Conservation (phyloP, 2,797 vertebrate genomes). For the Rhinophrynus dorsalis region DNA sequence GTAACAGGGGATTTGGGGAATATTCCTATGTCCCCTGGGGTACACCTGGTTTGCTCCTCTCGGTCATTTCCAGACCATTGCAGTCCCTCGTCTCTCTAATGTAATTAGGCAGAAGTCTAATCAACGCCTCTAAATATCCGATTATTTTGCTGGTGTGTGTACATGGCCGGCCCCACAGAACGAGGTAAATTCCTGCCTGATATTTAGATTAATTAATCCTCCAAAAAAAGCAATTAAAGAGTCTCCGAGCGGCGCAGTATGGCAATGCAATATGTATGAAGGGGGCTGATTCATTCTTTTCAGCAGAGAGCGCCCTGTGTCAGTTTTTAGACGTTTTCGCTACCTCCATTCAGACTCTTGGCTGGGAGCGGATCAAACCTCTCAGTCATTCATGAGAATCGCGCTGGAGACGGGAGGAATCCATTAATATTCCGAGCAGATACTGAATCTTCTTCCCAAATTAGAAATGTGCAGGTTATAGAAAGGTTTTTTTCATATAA, state of each 20-base stretch:
- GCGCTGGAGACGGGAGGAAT: too few relatives aligned
- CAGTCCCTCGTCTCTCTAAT: background rate
- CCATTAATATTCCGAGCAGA: too few relatives aligned
- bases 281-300: too few relatives aligned
- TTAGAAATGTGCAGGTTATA: background rate
- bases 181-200: background rate
- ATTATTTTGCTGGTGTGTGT: background rate
- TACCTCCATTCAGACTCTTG: background rate
- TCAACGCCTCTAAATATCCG: background rate
- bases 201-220: background rate
- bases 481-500: background rate
- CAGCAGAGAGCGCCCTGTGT: background rate
- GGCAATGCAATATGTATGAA: background rate
- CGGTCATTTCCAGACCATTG: background rate
- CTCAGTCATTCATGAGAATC: background rate
- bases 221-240: background rate
- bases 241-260: background rate
- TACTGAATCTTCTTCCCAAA: too few relatives aligned
- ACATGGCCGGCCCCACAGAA: too few relatives aligned
- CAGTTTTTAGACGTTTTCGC: background rate
- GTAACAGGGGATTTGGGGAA: too few relatives aligned
- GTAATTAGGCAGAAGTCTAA: background rate
- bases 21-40: too few relatives aligned
- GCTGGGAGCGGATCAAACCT: background rate
- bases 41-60: too few relatives aligned